Evolutionary conservation across 2,888 invertebrate genomes (phyloP), one percentile per base, ranked within the genome.

Genomic region (Pammene aurita): DNA sequence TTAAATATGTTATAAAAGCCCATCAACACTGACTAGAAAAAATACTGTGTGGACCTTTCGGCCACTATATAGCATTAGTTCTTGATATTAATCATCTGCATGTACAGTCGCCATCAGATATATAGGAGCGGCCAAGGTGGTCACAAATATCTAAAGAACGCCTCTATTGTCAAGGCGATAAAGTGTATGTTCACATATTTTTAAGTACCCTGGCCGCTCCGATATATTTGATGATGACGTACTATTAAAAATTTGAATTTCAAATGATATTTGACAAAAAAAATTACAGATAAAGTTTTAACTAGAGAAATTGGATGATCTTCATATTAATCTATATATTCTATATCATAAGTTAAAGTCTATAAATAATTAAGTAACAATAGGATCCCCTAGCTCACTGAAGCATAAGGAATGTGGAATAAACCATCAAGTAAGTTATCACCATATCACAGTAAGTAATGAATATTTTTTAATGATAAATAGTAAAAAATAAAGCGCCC

Each of bases 11-110:
- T 26, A 26, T 54, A 67, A 60, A 55, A 61, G 46, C 61, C 54
- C 55, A 60, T 48, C 16, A 57, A 57, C 48, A 63, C 52, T 58
- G 66, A 70, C 70, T 70, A 66, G 66, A 62, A 58, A 35, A 63
- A 70, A 66, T 70, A 66, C 63, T 66, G 48, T 44, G 38, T 14
- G 35, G 44, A 14, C n/a, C 44, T 55, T 52, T 52, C 26, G 7
- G 50, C 44, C 38, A 42, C 48, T 48, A 38, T 6, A 9, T 9
- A 6, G 7, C n/a, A n/a, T n/a, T n/a, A n/a, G n/a, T n/a, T n/a
- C n/a, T n/a, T n/a, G n/a, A n/a, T n/a, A n/a, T 6, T 41, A 5
- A 7, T 41, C 41, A 41, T 2, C 41, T 5, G 10, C 7, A 18
- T n/a, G n/a, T n/a, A n/a, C n/a, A n/a, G n/a, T n/a, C n/a, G n/a